phyloP scores from a whole-genome alignment of 2,888 invertebrate species.

The Epirrhoe alternata region DNA sequence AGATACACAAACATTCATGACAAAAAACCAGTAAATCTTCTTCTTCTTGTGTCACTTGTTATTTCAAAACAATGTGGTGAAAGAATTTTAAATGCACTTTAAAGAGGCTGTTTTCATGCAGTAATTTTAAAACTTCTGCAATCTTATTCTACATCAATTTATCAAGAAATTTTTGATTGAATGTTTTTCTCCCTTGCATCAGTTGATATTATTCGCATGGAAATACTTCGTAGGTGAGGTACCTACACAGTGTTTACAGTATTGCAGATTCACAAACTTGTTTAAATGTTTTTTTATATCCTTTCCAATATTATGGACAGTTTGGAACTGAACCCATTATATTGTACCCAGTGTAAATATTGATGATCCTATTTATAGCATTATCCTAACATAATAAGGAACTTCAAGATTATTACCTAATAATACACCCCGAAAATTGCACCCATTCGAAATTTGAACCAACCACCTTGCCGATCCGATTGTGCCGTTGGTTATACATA shows the following conservation, averaged over 20 bases:
- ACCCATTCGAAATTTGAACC: too few relatives aligned
- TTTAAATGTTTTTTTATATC: background rate
- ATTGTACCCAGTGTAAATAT: slow-evolving; percentile 19
- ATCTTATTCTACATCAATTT: too few relatives aligned
- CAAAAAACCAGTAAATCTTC: background rate
- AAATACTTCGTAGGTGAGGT: background rate
- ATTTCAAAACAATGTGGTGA: background rate
- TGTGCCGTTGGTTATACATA: too few relatives aligned
- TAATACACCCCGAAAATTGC: too few relatives aligned
- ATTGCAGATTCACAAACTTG: background rate
- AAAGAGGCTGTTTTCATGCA: too few relatives aligned
- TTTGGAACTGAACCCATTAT: slow-evolving; percentile 17
- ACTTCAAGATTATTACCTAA: too few relatives aligned
- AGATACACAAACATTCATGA: slow-evolving; percentile 24
- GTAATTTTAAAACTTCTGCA: too few relatives aligned
- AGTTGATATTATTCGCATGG: background rate
- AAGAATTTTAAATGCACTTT: background rate
- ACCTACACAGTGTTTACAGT: slow-evolving; percentile 3
- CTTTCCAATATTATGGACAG: background rate
- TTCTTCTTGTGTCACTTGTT: too few relatives aligned
- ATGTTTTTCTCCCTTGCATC: background rate
- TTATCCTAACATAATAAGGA: too few relatives aligned
- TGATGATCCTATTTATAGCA: background rate
- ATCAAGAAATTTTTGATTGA: background rate
- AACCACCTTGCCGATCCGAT: too few relatives aligned